Evolutionary conservation across 2,113 vertebrate species (phyloP).

Genomic region (Ariopsis seemanni): DNA sequence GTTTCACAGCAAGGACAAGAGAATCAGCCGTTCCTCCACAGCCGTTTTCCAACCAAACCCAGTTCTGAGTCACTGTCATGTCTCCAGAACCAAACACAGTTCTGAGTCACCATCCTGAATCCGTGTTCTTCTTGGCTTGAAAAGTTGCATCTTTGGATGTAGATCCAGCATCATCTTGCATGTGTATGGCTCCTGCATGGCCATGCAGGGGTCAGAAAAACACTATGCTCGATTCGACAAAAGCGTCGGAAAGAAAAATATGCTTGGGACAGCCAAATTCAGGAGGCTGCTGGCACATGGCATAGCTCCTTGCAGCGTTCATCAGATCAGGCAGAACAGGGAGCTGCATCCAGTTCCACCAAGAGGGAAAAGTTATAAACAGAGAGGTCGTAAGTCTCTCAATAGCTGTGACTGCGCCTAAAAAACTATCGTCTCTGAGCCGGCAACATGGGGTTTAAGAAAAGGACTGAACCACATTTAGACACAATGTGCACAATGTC

Average conservation of each 20-base stretch:
- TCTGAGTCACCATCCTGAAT: constrained; percentile 31
- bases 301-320: constrained; percentile 7
- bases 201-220: constrained; percentile 30
- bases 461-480: constrained; percentile 42
- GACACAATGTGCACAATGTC: constrained; percentile 43
- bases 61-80: constrained; percentile 6
- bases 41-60: constrained; percentile 30
- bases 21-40: background rate
- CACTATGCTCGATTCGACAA: background rate
- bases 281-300: constrained; percentile 25
- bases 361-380: constrained; percentile 55
- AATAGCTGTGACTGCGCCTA: constrained; percentile 35
- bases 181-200: constrained; percentile 10
- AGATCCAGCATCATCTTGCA: constrained; percentile 25
- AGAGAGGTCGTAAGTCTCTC: constrained; percentile 49
- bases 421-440: constrained; percentile 20
- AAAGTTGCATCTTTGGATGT: constrained; percentile 33
- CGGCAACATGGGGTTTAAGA: constrained; percentile 21
- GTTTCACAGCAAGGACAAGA: constrained; percentile 25
- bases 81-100: constrained; percentile 19
- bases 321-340: constrained; percentile 26
- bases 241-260: constrained; percentile 36
- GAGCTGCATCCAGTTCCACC: constrained; percentile 43
- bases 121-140: constrained; percentile 42
- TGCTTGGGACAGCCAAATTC: constrained; percentile 32